Evolutionary conservation across 2,797 vertebrate species (phyloP).

Genomic region (Telmatherina bonti): DNA sequence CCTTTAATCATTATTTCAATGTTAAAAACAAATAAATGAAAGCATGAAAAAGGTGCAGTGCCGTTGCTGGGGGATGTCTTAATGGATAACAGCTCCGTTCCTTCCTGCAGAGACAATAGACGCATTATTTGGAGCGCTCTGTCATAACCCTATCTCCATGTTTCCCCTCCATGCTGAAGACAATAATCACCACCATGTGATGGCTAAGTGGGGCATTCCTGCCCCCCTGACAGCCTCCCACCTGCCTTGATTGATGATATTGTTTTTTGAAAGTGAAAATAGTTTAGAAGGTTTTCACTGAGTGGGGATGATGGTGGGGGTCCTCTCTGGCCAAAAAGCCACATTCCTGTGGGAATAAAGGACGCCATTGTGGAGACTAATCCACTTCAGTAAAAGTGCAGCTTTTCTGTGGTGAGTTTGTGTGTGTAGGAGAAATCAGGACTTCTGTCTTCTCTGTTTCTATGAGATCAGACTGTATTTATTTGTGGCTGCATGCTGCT

Average conservation of each 20-base stretch:
- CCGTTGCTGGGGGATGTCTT: conserved; percentile 26
- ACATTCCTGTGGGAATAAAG: conserved; percentile 81
- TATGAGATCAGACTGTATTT: conserved; percentile 3
- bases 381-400: conserved; percentile 65
- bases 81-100: conserved; percentile 54
- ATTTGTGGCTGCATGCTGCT: background rate
- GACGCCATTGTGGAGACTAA: conserved; percentile 77
- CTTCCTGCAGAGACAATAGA: conserved; percentile 57
- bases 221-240: conserved; percentile 71
- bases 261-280: conserved; percentile 83
- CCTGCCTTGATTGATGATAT: conserved; percentile 85
- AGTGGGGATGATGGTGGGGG: conserved; percentile 4
- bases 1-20: conserved; percentile 48
- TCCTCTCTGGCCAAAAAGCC: conserved; percentile 53
- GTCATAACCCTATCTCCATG: conserved; percentile 59
- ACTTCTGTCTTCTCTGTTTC: background rate
- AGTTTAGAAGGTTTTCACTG: conserved; percentile 59
- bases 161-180: conserved; percentile 63
- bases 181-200: conserved; percentile 79
- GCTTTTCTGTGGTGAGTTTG: conserved; percentile 38
- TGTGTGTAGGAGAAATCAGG: conserved; percentile 49
- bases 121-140: conserved; percentile 51
- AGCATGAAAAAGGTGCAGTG: background rate
- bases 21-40: conserved; percentile 48
- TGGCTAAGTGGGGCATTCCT: conserved; percentile 73